Percentiles rank a stretch among this genome's conserved stretches.
phyloP scores from a whole-genome alignment of 2,797 vertebrate genomes.

The Nothura maculosa region DNA sequence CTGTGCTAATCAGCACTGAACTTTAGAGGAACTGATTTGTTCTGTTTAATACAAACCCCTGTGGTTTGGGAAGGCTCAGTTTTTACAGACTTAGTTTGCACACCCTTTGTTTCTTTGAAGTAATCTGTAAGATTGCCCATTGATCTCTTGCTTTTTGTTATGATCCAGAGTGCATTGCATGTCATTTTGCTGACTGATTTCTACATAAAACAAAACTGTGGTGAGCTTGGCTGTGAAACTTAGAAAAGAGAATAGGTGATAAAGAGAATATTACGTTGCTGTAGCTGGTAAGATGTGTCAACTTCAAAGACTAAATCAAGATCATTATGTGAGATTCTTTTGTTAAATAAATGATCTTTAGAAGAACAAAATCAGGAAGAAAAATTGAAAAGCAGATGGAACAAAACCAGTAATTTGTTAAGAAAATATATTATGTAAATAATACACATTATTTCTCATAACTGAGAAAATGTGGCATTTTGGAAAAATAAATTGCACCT shows the following conservation, averaged over 20 bases:
- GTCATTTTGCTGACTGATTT: slow-evolving; percentile 11
- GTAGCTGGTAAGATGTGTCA: slow-evolving; percentile 28
- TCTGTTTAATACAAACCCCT: not conserved
- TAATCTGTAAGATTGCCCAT: not conserved
- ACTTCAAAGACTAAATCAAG: slow-evolving; percentile 52
- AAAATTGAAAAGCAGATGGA: not conserved
- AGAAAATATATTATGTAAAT: not conserved
- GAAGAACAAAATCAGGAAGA: not conserved
- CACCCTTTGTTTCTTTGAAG: slow-evolving; percentile 12
- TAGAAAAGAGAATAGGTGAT: slow-evolving; percentile 55
- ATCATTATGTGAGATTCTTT: slow-evolving; percentile 61
- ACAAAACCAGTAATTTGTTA: not conserved
- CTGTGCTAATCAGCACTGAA: slow-evolving; percentile 11
- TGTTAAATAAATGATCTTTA: slow-evolving; percentile 71
- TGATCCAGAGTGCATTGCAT: not conserved
- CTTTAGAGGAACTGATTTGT: not conserved
- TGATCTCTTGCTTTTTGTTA: slow-evolving; percentile 35
- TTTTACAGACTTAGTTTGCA: not conserved
- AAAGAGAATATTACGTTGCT: slow-evolving; percentile 45
- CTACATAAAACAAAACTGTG: slow-evolving; percentile 41
- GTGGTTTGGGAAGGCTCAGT: not conserved
- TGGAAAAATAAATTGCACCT: not conserved
- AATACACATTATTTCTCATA: not conserved
- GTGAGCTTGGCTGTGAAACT: not conserved
- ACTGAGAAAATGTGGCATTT: not conserved